Conservation (phyloP, 2,113 vertebrate genomes). For the Gymnogyps californianus region DNA sequence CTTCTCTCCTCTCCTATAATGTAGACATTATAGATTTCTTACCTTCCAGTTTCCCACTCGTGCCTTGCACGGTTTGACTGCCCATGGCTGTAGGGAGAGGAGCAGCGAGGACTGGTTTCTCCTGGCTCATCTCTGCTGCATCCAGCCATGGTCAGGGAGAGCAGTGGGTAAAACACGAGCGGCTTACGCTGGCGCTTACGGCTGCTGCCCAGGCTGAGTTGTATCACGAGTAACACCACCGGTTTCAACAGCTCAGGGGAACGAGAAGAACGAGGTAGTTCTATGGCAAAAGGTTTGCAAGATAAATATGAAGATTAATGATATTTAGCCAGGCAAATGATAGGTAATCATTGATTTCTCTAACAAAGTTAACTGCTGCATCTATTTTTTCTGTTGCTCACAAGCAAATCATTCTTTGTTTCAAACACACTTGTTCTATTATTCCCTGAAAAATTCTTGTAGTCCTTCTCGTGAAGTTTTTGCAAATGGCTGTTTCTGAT, state of each 20-base stretch:
- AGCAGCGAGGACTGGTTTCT: background rate
- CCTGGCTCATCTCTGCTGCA: background rate
- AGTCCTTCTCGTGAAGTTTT: background rate
- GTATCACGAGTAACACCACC: rapidly evolving
- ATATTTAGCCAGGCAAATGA: background rate
- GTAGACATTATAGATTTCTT: background rate
- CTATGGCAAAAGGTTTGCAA: background rate
- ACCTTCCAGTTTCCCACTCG: rapidly evolving
- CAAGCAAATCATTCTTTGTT: background rate
- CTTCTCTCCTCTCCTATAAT: background rate
- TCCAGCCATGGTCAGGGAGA: background rate
- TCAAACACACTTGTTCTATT: background rate
- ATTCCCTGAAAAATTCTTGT: background rate
- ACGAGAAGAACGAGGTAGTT: rapidly evolving
- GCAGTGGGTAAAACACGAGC: background rate
- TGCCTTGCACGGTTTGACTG: background rate
- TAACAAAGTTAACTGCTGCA: background rate
- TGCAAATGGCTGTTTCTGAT: background rate
- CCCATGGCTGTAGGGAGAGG: background rate
- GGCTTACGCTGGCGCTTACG: rapidly evolving
- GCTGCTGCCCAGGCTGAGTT: background rate
- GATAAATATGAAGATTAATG: background rate
- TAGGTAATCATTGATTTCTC: rapidly evolving
- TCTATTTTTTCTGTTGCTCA: background rate
- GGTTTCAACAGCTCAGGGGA: background rate